These are phyloP conservation scores for Miichthys miiuy DNA, from an alignment of 2,797 vertebrate species.

Conservation along the genomic window DNA sequence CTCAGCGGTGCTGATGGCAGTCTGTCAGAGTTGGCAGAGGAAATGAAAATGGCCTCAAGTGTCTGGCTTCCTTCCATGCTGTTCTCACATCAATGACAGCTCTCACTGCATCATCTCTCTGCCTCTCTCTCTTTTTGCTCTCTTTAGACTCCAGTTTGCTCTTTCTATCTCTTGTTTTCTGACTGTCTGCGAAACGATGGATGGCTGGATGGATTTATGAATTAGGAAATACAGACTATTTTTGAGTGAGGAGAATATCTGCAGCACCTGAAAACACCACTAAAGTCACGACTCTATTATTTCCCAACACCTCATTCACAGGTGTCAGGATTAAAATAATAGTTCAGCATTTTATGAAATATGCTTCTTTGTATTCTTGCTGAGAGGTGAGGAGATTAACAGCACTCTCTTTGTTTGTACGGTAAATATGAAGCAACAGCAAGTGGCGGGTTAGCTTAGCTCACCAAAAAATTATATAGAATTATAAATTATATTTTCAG, in stretches of 20 bases:
- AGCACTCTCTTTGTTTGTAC: neutral
- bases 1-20: slow-evolving; percentile 76
- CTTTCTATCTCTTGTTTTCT: slow-evolving; percentile 50
- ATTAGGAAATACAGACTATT: slow-evolving; percentile 7
- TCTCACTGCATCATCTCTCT: slow-evolving; percentile 70
- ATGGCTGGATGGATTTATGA: slow-evolving; percentile 26
- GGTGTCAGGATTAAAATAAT: neutral
- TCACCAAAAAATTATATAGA: neutral
- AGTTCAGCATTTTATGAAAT: neutral
- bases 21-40: slow-evolving; percentile 80
- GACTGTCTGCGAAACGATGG: slow-evolving; percentile 16
- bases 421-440: neutral
- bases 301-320: neutral
- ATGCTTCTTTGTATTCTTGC: neutral
- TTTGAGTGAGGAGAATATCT: neutral
- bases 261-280: neutral
- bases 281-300: neutral
- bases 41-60: slow-evolving; percentile 83
- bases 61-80: slow-evolving; percentile 77
- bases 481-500: neutral
- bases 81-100: slow-evolving; percentile 78
- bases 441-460: neutral
- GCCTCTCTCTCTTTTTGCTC: slow-evolving; percentile 54
- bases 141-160: slow-evolving; percentile 58
- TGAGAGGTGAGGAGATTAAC: neutral